Base-by-base conservation (phyloP, 1,140 invertebrate genomes). In the Eupristina koningsbergeri region DNA sequence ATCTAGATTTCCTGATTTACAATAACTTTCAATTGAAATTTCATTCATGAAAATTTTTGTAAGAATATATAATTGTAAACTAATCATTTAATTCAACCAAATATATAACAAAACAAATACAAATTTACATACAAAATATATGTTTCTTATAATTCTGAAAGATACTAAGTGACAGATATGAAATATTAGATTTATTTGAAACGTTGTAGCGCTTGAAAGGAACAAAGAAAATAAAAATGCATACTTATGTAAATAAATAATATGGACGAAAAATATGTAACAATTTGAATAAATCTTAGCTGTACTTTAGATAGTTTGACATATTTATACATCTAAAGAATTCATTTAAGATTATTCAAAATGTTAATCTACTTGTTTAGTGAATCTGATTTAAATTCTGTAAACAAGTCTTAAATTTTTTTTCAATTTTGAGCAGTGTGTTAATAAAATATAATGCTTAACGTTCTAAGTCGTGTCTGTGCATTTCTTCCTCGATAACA, bases 361-460 rank as follows among this genome's bases (percentile, higher is more conserved):
- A 67, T 78, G 26, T 17, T 78, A 22, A n/a, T 83, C 31, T 34
- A 71, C 61, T 83, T 26, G 15, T n/a, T 53, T 15, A 61, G 76
- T 83, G 75, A 47, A 83, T 83, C 26, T 83, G 53, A 41, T 39
- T 58, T 11, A 69, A 50, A 41, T 0, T 71, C 47, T 41, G 26
- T 15, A 76, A 26, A 83, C 11, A 69, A 78, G 64, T 83, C 61
- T 61, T 53, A 73, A 58, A 73, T 83, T 83, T 83, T 79, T 81
- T 81, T 67, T 39, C n/a, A 58, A 63, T 47, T 64, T 76, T 41
- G n/a, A 39, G 63, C 80, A 86, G 47, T 89, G 86, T 89, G 88
- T 86, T 86, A 89, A 89, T 89, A 88, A 89, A 89, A 89, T 88
- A 86, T 86, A 89, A 83, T 88, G 86, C 87, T 89, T 88, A 69